Evolutionary conservation across 1,140 invertebrate species (phyloP).

Genomic region (Drosophila suzukii): DNA sequence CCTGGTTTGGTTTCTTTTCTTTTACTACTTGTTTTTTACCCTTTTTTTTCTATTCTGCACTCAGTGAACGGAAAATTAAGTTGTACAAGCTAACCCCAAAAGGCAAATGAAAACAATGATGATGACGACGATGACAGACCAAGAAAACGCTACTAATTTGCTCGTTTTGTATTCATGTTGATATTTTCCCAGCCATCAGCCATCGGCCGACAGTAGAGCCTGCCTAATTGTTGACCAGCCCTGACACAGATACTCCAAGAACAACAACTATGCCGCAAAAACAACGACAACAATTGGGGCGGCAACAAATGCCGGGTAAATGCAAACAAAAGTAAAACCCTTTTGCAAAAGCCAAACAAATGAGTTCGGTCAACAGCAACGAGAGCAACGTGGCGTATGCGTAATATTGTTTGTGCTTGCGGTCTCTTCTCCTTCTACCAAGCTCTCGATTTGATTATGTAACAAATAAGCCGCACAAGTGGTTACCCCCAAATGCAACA

Average conservation of each 20-base stretch:
- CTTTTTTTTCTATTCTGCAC: constrained; percentile 14
- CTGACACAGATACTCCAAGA: constrained; percentile 63
- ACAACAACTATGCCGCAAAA: constrained; percentile 17
- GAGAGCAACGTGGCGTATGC: constrained; percentile 65
- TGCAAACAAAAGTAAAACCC: constrained; percentile 45
- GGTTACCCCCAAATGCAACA: constrained; percentile 44
- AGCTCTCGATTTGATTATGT: constrained; percentile 75
- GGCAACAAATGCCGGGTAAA: constrained; percentile 44
- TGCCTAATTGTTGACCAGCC: constrained; percentile 77
- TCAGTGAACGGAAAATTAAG: constrained; percentile 71
- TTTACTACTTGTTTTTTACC: constrained; percentile 10
- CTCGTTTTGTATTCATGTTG: constrained; percentile 63
- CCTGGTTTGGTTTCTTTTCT: constrained; percentile 52
- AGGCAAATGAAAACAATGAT: constrained; percentile 74
- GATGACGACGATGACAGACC: constrained; percentile 57
- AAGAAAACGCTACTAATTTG: constrained; percentile 75
- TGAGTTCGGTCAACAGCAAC: constrained; percentile 51
- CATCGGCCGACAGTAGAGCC: constrained; percentile 15
- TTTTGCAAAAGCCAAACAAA: constrained; percentile 56
- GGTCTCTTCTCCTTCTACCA: constrained; percentile 8
- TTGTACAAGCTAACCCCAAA: constrained; percentile 60
- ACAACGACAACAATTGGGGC: constrained; percentile 22
- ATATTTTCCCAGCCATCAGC: constrained; percentile 34
- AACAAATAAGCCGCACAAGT: constrained; percentile 79
- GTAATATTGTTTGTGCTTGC: constrained; percentile 73